Base-by-base conservation (phyloP, 1,140 invertebrate genomes). In the Ganaspis sp. region DNA sequence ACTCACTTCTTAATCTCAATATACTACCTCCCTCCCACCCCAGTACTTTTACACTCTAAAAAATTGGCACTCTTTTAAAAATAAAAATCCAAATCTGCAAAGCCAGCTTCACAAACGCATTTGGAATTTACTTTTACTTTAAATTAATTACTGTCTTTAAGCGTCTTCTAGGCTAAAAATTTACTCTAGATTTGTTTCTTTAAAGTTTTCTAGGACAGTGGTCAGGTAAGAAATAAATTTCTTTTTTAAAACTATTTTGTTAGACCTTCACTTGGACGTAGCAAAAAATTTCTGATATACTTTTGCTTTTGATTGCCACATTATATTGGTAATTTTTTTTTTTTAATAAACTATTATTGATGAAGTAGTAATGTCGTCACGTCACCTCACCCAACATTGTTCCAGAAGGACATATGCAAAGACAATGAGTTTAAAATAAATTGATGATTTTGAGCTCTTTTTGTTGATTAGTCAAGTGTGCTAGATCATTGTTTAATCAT, bases 381-480 rank as follows among this genome's bases (percentile, higher is more conserved):
- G 88, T 89, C 79, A 90, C 86, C 86, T 89, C 88, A 76, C 86
- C 88, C 85, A 89, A 83, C 87, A 89, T 90, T 78, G 83, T 88
- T 64, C 58, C 12, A n/a, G 15, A 12, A 15, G 26, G 23, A 34
- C 58, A 64, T 74, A 73, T 23, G 9, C 26, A 42, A 29, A 64
- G n/a, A 64, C 5, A 15, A 26, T 5, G 12, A 26, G 6, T 29
- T 29, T n/a, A 64, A 64, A 29, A 64, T n/a, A 15, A 26, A 49
- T 17, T 49, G 12, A 17, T 0, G 45, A 17, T 17, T 49, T 49
- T 49, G 17, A 1, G 1, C n/a, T 4, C n/a, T 49, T 49, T 49
- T 17, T 9, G 15, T 19, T 17, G 4, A 49, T 64, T 26, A 34
- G 23, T 64, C 23, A 64, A 29, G 11, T 64, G 54, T 15, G 19